Evolutionary conservation across 2,797 vertebrate species (phyloP), one percentile per base, ranked within the genome.

Genomic region (Sebastes jordani): DNA sequence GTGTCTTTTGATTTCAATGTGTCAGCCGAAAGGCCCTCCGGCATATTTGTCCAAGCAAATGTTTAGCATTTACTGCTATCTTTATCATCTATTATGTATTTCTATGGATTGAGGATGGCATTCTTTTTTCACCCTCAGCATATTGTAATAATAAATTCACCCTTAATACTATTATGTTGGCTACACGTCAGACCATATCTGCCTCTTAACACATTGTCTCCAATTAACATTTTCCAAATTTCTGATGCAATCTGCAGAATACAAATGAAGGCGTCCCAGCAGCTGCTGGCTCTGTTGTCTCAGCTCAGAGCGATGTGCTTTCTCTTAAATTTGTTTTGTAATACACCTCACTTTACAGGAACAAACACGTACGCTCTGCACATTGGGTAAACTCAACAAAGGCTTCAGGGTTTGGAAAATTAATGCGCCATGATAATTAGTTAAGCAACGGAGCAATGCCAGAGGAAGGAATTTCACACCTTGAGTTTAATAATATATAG

Each of bases 371-470:
- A 78, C 49, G 36, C 76, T 63, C 54, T 88, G 81, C 85, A 90
- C 90, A 80, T 86, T 82, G 78, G 89, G 82, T 93, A 92, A 94
- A 95, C 89, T 84, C 85, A 88, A 85, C 91, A 88, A 89, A 91
- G 73, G 88, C 93, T 93, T 85, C 38, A 13, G 92, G 94, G 86
- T 88, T 89, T 81, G 20, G 79, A 90, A 93, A 95, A 93, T 92
- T 87, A 94, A 95, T 93, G 89, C 86, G 78, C 86, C 93, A 79
- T 93, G 90, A 93, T 95, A 95, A 96, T 95, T 94, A 94, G 90
- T 93, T 93, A 93, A 93, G 92, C 88, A 92, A 88, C 84, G 74
- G 86, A 85, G 89, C 74, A 84, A 84, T 78, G 91, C 89, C 89
- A 76, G 87, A 89, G 83, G 91, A 93, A 64, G 80, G 76, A 88